A percentile compares a stretch with the other conserved stretches of the same genome.
phyloP scores from a whole-genome alignment of 1,140 invertebrate genomes.

The Drosophila lowei region DNA sequence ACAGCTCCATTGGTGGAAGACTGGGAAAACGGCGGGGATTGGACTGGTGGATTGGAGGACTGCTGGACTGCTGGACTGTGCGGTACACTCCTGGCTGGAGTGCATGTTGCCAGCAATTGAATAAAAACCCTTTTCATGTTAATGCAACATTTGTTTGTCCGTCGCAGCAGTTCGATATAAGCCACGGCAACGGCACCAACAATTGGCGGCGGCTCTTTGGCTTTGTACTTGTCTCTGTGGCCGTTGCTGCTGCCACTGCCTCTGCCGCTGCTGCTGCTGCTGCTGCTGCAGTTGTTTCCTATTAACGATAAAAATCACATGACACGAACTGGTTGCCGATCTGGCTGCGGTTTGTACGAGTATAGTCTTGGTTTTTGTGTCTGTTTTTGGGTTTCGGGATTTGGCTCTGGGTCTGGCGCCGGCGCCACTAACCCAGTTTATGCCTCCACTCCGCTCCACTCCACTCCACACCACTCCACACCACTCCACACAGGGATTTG shows the following conservation, averaged over 20 bases:
- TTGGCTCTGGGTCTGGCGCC: slow-evolving; percentile 56
- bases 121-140: slow-evolving; percentile 80
- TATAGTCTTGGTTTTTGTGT: slow-evolving; percentile 27
- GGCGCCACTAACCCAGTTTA: slow-evolving; percentile 79
- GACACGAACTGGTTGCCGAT: slow-evolving; percentile 79
- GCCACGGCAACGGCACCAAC: slow-evolving; percentile 30
- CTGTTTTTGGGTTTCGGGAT: slow-evolving; percentile 5
- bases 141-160: slow-evolving; percentile 72
- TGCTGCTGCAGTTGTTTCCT: slow-evolving; percentile 76
- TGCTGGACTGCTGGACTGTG: not conserved
- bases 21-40: no score
- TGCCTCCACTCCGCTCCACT: slow-evolving; percentile 15
- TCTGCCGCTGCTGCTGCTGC: slow-evolving; percentile 32
- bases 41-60: not conserved
- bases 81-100: slow-evolving; percentile 16
- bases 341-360: slow-evolving; percentile 59
- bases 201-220: slow-evolving; percentile 70
- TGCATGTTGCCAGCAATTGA: slow-evolving; percentile 72
- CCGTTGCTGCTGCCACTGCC: slow-evolving; percentile 38
- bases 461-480: slow-evolving; percentile 1
- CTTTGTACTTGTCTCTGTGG: slow-evolving; percentile 69
- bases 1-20: slow-evolving; percentile 5
- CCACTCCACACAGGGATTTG: slow-evolving; percentile 15
- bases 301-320: slow-evolving; percentile 81
- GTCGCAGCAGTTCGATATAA: slow-evolving; percentile 34